phyloP scores from a whole-genome alignment of 64 coral and sea anemone genomes.

The Pocillopora verrucosa region DNA sequence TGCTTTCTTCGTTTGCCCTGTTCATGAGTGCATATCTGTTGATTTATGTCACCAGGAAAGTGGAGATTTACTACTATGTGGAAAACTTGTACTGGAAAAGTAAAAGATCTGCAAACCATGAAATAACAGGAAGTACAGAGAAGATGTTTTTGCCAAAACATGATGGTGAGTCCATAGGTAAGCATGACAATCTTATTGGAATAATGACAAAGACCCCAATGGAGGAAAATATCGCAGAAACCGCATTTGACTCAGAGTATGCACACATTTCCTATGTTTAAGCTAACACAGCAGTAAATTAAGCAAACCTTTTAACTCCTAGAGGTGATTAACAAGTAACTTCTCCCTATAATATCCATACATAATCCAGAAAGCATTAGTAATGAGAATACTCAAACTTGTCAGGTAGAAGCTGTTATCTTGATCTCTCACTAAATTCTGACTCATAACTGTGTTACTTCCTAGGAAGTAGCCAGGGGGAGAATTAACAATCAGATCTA shows the following conservation, averaged over 20 bases:
- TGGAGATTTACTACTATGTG: slow-evolving; percentile 68
- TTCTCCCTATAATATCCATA: no score
- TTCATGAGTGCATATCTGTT: slow-evolving; percentile 87
- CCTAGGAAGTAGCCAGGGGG: no score
- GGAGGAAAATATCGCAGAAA: neutral
- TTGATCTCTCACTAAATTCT: no score
- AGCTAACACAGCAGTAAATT: neutral
- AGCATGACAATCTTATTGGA: neutral
- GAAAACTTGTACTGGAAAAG: slow-evolving; percentile 13
- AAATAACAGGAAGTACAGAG: neutral
- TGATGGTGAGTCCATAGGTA: neutral
- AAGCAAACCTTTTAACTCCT: no score
- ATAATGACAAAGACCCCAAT: neutral
- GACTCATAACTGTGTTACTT: no score
- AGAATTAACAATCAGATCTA: no score
- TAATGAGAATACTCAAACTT: no score
- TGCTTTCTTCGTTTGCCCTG: slow-evolving; percentile 85
- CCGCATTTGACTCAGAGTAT: slow-evolving; percentile 1
- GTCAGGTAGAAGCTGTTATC: no score
- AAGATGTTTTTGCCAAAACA: neutral
- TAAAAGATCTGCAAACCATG: neutral
- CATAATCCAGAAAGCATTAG: no score
- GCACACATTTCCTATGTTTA: slow-evolving; percentile 28
- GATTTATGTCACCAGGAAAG: slow-evolving; percentile 79
- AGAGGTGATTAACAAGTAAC: no score